These are phyloP conservation scores for Tyrophagus putrescentiae DNA, from an alignment of 1,140 invertebrate genomes.

Conservation along the genomic window DNA sequence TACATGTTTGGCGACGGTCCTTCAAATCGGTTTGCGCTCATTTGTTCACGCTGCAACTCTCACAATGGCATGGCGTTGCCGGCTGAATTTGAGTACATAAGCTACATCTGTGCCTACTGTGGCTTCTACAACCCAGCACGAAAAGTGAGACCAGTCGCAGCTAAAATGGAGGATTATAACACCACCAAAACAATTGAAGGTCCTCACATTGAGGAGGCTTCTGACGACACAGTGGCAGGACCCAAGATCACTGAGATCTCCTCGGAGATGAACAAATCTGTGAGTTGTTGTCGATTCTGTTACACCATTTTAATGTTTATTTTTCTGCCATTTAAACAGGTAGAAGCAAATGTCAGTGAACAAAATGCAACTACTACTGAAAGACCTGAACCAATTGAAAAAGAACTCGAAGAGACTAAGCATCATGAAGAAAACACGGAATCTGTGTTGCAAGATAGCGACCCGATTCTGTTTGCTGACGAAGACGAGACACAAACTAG, in stretches of 20 bases:
- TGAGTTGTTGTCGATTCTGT: too few species aligned
- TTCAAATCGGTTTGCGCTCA: slow-evolving; percentile 78
- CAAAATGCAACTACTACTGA: too few species aligned
- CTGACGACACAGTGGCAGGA: too few species aligned
- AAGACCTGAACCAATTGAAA: too few species aligned
- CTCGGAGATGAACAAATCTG: too few species aligned
- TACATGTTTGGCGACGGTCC: slow-evolving; percentile 89
- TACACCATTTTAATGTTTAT: too few species aligned
- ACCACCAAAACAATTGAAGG: not conserved
- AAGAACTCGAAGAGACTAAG: too few species aligned
- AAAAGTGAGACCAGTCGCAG: slow-evolving; percentile 16
- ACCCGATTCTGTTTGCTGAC: not conserved
- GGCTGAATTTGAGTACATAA: slow-evolving; percentile 90
- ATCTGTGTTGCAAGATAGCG: not conserved
- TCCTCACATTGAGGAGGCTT: too few species aligned
- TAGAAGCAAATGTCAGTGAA: too few species aligned
- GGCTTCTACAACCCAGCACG: slow-evolving; percentile 46
- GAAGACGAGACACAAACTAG: too few species aligned
- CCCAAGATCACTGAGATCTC: too few species aligned
- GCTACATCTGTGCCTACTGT: slow-evolving; percentile 78
- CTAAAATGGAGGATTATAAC: not conserved
- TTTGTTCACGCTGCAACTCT: slow-evolving; percentile 70
- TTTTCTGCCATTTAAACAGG: too few species aligned
- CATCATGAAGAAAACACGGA: not conserved
- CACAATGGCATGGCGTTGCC: slow-evolving; percentile 95